These are phyloP conservation scores for Eubucco bourcierii DNA, from an alignment of 2,113 vertebrate genomes.

Conservation along the genomic window DNA sequence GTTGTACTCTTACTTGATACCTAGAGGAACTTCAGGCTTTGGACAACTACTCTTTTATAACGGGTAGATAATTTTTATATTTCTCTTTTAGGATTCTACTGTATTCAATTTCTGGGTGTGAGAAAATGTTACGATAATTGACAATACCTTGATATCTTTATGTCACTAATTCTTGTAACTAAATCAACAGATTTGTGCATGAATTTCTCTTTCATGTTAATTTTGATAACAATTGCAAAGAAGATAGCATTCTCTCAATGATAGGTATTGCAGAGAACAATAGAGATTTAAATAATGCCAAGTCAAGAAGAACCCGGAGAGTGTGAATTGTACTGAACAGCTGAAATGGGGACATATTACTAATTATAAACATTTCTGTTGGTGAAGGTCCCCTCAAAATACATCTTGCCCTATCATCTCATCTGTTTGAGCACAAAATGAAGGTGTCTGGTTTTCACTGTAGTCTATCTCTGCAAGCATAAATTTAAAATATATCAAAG, in stretches of 20 bases:
- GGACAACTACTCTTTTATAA: not conserved
- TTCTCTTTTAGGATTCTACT: not conserved
- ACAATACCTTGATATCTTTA: not conserved
- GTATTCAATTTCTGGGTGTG: not conserved
- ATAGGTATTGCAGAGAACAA: not conserved
- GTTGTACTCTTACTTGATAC: not conserved
- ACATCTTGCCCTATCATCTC: conserved; percentile 18
- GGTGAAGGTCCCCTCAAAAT: conserved; percentile 21
- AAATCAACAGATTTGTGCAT: not conserved
- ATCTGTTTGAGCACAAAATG: conserved; percentile 41
- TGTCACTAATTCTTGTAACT: not conserved
- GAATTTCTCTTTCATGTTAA: not conserved
- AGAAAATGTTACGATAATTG: not conserved
- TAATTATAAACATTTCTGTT: conserved; percentile 13
- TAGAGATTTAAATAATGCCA: not conserved
- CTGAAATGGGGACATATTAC: not conserved
- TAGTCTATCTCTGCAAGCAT: conserved; percentile 65
- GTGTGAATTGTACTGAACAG: not conserved
- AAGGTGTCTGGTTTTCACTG: conserved; percentile 55
- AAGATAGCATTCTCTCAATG: not conserved
- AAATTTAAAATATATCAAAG: conserved; percentile 70
- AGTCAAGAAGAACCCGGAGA: not conserved
- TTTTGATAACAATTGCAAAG: not conserved
- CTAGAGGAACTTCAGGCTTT: not conserved
- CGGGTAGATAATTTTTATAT: not conserved